Percentiles rank a stretch among this genome's conserved stretches.
These are phyloP conservation scores for Aselliscus stoliczkanus DNA, from an alignment of 2,797 vertebrate species.

Conservation along the genomic window DNA sequence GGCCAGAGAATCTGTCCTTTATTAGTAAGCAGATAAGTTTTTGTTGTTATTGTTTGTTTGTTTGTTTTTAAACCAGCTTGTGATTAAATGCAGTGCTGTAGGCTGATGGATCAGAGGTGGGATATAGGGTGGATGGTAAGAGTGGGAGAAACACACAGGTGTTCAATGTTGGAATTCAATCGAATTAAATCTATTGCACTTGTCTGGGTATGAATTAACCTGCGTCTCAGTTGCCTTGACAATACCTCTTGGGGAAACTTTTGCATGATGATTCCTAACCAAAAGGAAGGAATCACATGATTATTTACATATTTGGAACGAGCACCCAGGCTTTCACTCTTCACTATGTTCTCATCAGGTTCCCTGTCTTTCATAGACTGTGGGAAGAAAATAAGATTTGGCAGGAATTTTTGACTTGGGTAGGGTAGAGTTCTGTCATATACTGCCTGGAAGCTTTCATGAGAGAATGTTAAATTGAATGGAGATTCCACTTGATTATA, in stretches of 20 bases:
- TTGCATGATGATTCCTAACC: not conserved
- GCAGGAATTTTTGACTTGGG: not conserved
- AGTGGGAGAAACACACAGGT: not conserved
- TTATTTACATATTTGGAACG: not conserved
- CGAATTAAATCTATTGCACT: not conserved
- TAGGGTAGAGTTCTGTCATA: not conserved
- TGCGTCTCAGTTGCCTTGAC: not conserved
- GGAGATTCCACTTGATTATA: not conserved
- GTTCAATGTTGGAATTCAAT: not conserved
- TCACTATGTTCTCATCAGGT: not conserved
- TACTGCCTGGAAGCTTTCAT: not conserved
- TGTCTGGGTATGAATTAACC: not conserved
- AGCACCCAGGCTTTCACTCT: not conserved
- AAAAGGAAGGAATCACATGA: not conserved
- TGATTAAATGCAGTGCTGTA: not conserved
- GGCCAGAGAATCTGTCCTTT: not conserved
- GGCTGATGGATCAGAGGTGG: not conserved
- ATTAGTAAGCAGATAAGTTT: not conserved
- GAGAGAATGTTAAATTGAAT: not conserved
- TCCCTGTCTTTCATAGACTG: not conserved
- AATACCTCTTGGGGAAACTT: not conserved
- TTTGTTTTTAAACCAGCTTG: not conserved
- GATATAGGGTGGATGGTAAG: not conserved
- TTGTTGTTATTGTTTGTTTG: not conserved
- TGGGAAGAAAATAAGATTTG: not conserved